Conservation (phyloP, 2,888 invertebrate species). For the Athetis lepigone region DNA sequence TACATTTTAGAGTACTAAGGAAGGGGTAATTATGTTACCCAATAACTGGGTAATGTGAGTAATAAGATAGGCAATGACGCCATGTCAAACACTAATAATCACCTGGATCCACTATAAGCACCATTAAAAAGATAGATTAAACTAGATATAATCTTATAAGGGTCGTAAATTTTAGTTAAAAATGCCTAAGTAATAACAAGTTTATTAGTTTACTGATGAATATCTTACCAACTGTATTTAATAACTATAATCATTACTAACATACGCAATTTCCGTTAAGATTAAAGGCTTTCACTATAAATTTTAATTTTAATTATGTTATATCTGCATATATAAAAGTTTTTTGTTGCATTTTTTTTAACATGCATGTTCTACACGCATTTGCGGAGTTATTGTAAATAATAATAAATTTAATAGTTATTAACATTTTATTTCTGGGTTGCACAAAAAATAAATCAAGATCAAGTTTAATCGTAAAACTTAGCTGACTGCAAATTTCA, state of each 20-base stretch:
- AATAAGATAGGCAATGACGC: too few species aligned
- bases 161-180: too few species aligned
- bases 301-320: constrained; percentile 22
- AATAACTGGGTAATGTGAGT: too few species aligned
- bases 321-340: neutral
- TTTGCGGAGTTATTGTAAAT: constrained; percentile 12
- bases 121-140: too few species aligned
- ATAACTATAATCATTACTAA: constrained; percentile 2
- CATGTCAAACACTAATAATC: too few species aligned
- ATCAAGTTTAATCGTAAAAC: constrained; percentile 41
- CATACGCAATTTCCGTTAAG: neutral
- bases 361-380: constrained; percentile 15
- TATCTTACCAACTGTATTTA: neutral
- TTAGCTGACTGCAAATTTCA: constrained; percentile 40
- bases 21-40: too few species aligned
- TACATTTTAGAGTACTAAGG: too few species aligned
- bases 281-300: constrained; percentile 13
- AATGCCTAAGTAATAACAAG: too few species aligned
- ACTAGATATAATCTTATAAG: too few species aligned
- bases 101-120: too few species aligned
- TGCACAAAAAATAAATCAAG: constrained; percentile 27
- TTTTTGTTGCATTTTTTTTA: constrained; percentile 16
- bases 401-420: neutral
- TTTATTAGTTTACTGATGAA: neutral
- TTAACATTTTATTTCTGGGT: constrained; percentile 23